Conservation (phyloP, 2,888 invertebrate genomes). For the Eristalinus sepulchralis region DNA sequence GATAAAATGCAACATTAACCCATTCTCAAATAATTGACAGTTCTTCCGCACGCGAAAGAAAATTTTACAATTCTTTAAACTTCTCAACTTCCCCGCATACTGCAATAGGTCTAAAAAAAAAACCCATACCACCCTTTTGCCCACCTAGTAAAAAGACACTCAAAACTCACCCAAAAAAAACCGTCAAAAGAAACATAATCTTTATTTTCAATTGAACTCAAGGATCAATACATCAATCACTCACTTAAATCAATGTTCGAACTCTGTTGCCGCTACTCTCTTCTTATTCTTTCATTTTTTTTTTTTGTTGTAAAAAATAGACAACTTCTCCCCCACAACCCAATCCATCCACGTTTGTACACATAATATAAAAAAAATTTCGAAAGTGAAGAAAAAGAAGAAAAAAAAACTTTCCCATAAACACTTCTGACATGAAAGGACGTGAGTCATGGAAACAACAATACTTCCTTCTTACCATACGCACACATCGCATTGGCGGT, state of each 20-base stretch:
- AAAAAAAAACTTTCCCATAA: constrained; percentile 1
- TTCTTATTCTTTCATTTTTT: background rate
- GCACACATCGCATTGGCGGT: constrained; percentile 3
- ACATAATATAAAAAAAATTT: constrained; percentile 3
- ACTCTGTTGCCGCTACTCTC: background rate
- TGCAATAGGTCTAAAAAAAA: no score
- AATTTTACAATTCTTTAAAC: no score
- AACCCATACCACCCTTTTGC: no score
- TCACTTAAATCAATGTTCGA: constrained; percentile 32
- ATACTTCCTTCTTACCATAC: background rate
- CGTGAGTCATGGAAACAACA: background rate
- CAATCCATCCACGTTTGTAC: constrained; percentile 1
- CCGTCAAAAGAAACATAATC: background rate
- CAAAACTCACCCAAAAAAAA: background rate
- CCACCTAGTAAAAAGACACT: background rate
- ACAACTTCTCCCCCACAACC: constrained; percentile 2
- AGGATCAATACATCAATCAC: constrained; percentile 52
- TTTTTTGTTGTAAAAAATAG: background rate
- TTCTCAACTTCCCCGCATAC: no score
- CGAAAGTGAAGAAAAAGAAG: background rate
- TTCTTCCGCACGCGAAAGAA: no score
- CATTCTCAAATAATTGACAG: no score
- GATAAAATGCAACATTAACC: no score
- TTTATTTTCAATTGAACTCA: constrained; percentile 17
- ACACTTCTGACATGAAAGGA: background rate